phyloP scores from a whole-genome alignment of 2,888 invertebrate species.

The Hydraecia micacea region DNA sequence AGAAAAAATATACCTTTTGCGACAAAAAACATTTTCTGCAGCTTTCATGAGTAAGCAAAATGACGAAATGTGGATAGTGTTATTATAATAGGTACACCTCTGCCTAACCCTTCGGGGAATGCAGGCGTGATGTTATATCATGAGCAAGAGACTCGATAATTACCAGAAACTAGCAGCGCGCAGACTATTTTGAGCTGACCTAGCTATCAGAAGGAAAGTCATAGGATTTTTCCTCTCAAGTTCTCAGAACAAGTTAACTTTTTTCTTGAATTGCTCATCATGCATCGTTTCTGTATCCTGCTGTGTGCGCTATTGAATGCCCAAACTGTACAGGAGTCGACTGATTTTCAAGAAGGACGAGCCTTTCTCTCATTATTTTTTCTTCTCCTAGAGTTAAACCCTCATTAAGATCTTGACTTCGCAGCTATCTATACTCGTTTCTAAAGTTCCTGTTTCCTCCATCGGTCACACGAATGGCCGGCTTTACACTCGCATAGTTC shows the following conservation, averaged over 20 bases:
- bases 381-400: background rate
- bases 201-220: background rate
- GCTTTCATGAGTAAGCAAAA: background rate
- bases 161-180: background rate
- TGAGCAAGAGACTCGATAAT: background rate
- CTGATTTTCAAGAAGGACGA: background rate
- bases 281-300: background rate
- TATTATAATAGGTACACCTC: background rate
- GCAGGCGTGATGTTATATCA: background rate
- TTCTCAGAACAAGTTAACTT: background rate
- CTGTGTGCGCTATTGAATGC: background rate
- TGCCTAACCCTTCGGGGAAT: background rate
- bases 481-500: background rate
- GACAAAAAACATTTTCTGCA: background rate
- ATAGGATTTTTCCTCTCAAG: background rate
- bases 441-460: background rate
- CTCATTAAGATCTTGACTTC: background rate
- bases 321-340: background rate
- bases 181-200: background rate
- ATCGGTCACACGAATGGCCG: background rate
- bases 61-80: background rate
- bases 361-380: no score
- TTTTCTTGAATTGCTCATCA: background rate
- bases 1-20: background rate
- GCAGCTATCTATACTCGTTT: background rate